Evolutionary conservation across 2,888 invertebrate species (phyloP), one percentile per base, ranked within the genome.

Genomic region (Leucophenga montana): DNA sequence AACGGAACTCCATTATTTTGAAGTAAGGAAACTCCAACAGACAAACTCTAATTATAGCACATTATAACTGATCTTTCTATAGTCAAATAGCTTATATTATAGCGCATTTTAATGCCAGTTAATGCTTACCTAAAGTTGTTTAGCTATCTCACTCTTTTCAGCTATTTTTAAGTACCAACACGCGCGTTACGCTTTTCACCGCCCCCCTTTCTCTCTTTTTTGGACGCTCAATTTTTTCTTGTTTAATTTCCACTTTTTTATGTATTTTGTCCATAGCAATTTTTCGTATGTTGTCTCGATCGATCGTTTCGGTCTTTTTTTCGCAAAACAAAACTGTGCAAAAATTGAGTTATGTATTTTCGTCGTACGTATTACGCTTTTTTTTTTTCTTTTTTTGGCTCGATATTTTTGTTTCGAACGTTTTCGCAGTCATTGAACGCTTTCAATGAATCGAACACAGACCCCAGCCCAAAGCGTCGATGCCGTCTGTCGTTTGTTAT

Each of bases 371-470:
- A 50, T 4, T 50, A 50, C 50, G n/a, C 50, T 16, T 50, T 50
- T 50, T 50, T 16, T 50, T 50, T 50, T 50, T 48, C 4, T 50
- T 50, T 64, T 64, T 57, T 31, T 64, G 44, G 20, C 22, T 48
- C 39, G 39, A 39, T 39, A 39, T 39, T 11, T 64, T 64, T 33
- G 46, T 33, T 20, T 48, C 61, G 20, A 44, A 48, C 20, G 20
- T n/a, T 64, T 64, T 64, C 27, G 62, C 62, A 64, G 62, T 64
- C 62, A 64, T 64, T 64, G 62, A 64, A 64, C 62, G 62, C 62
- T 64, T 64, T 64, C 62, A 48, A 46, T 64, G 48, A 64, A 64
- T 64, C 62, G 62, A 48, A 46, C 46, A 46, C 4, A 33, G 22
- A 13, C n/a, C 61, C 33, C 62, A 14, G n/a, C 62, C 39, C 11